Evolutionary conservation across 2,888 invertebrate species (phyloP).

Genomic region (Erpobdella octoculata): DNA sequence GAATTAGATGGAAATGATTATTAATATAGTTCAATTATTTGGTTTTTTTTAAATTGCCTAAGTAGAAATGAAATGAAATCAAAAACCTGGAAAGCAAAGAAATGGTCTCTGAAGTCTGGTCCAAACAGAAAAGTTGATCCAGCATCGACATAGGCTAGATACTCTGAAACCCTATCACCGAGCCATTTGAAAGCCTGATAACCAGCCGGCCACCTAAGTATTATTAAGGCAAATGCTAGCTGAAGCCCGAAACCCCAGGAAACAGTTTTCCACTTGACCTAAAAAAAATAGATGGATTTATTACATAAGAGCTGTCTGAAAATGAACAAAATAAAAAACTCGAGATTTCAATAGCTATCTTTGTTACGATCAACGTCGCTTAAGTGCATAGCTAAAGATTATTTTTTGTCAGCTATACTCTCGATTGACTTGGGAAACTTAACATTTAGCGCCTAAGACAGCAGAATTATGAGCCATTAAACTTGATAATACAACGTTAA

Average conservation of each 20-base stretch:
- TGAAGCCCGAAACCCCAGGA: constrained; percentile 39
- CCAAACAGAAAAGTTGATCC: constrained; percentile 80
- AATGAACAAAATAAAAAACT: too few relatives aligned
- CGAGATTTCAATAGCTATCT: background rate
- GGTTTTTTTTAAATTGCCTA: background rate
- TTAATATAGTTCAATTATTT: background rate
- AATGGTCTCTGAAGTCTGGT: constrained; percentile 51
- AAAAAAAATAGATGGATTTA: background rate
- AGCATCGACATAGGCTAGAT: constrained; percentile 42
- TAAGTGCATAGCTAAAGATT: too few relatives aligned
- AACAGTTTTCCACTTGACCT: constrained; percentile 39
- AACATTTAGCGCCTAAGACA: too few relatives aligned
- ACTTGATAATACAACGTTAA: too few relatives aligned
- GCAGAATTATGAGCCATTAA: too few relatives aligned
- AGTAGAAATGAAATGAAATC: background rate
- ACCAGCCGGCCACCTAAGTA: constrained; percentile 45
- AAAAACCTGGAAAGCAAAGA: constrained; percentile 73
- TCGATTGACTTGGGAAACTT: too few relatives aligned
- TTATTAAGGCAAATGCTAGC: constrained; percentile 54
- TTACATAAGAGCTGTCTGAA: too few relatives aligned
- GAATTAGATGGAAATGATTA: background rate
- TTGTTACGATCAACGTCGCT: background rate
- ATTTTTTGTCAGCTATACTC: too few relatives aligned
- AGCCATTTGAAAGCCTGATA: constrained; percentile 60
- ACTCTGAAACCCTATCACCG: constrained; percentile 38